phyloP scores from a whole-genome alignment of 2,113 vertebrate species.

The Cromileptes altivelis region DNA sequence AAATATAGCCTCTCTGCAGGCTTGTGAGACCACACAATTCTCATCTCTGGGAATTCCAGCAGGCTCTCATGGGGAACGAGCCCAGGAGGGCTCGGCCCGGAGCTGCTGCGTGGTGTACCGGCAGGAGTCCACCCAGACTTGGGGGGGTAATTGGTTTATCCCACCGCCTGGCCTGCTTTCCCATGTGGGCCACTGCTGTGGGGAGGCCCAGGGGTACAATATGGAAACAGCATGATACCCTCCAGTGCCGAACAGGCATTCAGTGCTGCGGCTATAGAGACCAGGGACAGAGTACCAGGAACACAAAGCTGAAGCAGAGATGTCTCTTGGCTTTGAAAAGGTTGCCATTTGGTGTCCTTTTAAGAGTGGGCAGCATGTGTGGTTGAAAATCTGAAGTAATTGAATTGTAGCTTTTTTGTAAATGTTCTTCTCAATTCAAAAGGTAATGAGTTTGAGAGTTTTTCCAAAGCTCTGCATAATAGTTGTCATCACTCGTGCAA shows the following conservation, averaged over 20 bases:
- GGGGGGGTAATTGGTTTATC: conserved; percentile 86
- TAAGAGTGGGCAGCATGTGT: conserved; percentile 50
- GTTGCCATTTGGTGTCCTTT: conserved; percentile 62
- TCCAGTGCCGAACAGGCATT: conserved; percentile 69
- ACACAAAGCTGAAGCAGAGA: conserved; percentile 73
- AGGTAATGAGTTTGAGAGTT: conserved; percentile 47
- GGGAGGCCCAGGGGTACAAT: conserved; percentile 82
- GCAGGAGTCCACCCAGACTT: conserved; percentile 79
- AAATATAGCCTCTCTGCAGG: conserved; percentile 66
- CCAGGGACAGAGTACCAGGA: conserved; percentile 26
- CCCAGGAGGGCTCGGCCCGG: conserved; percentile 69
- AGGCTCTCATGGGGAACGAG: conserved; percentile 74
- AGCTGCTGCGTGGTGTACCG: conserved; percentile 61
- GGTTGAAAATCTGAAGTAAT: conserved; percentile 67
- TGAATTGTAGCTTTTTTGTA: conserved; percentile 59
- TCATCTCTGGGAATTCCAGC: conserved; percentile 77
- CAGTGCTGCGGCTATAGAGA: conserved; percentile 60
- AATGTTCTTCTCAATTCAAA: conserved; percentile 46
- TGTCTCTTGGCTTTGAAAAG: conserved; percentile 63
- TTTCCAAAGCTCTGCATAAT: conserved; percentile 15
- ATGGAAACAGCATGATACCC: conserved; percentile 82
- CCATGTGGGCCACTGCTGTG: conserved; percentile 87
- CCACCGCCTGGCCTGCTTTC: conserved; percentile 80
- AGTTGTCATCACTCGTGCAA: conserved; percentile 35
- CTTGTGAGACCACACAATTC: conserved; percentile 71